Evolutionary conservation across 2,797 vertebrate genomes (phyloP).

Genomic region (Coracias cyanogaster): DNA sequence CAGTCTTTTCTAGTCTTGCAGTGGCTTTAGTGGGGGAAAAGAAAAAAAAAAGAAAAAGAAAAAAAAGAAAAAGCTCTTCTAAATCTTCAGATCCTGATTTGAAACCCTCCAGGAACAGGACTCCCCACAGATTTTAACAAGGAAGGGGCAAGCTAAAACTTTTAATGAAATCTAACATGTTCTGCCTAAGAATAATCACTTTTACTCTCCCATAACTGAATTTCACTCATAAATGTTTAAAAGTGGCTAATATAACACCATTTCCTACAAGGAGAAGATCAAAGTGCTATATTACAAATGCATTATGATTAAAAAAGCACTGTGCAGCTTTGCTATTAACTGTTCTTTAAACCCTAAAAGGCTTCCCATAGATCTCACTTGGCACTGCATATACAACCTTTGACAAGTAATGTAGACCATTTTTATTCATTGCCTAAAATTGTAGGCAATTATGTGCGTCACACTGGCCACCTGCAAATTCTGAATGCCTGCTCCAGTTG

Average conservation of each 20-base stretch:
- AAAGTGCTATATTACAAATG: conserved; percentile 90
- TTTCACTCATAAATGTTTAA: conserved; percentile 89
- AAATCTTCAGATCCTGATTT: conserved; percentile 83
- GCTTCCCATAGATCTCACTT: conserved; percentile 99
- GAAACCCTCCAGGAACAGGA: conserved; percentile 80
- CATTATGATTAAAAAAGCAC: conserved; percentile 91
- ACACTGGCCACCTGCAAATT: conserved; percentile 99
- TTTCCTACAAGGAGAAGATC: conserved; percentile 89
- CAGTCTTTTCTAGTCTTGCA: conserved; percentile 72
- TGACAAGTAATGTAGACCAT: conserved; percentile 99
- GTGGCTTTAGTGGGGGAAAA: conserved; percentile 57
- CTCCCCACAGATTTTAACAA: conserved; percentile 86
- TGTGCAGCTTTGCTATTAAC: conserved; percentile 95
- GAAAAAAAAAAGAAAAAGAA: conserved; percentile 57
- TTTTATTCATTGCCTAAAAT: conserved; percentile 99
- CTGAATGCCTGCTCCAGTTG: conserved; percentile 99
- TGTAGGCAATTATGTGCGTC: conserved; percentile 99
- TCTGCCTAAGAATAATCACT: conserved; percentile 88
- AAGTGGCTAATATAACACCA: conserved; percentile 88
- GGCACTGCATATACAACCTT: conserved; percentile 99
- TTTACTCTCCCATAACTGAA: conserved; percentile 88
- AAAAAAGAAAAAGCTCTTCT: conserved; percentile 73
- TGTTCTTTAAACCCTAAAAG: conserved; percentile 98
- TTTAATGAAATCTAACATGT: conserved; percentile 87
- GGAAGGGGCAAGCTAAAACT: conserved; percentile 86